These are phyloP conservation scores for Phorcus lineatus DNA, from an alignment of 2,888 invertebrate genomes.

Conservation along the genomic window DNA sequence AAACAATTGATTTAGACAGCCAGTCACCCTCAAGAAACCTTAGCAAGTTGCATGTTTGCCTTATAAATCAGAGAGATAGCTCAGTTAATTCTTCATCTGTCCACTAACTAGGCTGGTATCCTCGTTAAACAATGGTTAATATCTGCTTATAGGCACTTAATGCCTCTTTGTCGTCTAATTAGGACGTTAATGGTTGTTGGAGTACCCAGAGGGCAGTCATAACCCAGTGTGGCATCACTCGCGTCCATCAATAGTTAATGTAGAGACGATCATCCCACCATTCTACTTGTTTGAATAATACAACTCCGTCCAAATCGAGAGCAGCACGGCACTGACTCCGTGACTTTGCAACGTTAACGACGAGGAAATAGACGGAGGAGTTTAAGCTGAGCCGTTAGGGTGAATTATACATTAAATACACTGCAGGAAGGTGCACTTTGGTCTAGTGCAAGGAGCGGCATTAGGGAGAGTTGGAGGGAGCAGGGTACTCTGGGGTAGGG, in stretches of 20 bases:
- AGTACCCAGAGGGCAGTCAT: background rate
- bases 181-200: background rate
- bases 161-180: background rate
- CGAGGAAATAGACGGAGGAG: background rate
- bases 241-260: background rate
- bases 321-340: background rate
- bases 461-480: no score
- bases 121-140: no score
- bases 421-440: background rate
- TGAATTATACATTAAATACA: background rate
- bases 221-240: background rate
- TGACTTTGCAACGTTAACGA: background rate
- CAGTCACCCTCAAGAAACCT: no score
- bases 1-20: no score
- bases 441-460: no score
- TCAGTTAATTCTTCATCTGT: no score
- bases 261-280: background rate
- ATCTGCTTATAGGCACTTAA: background rate
- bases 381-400: background rate
- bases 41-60: no score
- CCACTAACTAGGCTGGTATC: no score
- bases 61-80: no score
- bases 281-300: constrained; percentile 6
- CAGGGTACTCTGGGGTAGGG: no score
- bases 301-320: background rate